phyloP scores from a whole-genome alignment of 1,140 invertebrate genomes.

The Spodoptera litura region DNA sequence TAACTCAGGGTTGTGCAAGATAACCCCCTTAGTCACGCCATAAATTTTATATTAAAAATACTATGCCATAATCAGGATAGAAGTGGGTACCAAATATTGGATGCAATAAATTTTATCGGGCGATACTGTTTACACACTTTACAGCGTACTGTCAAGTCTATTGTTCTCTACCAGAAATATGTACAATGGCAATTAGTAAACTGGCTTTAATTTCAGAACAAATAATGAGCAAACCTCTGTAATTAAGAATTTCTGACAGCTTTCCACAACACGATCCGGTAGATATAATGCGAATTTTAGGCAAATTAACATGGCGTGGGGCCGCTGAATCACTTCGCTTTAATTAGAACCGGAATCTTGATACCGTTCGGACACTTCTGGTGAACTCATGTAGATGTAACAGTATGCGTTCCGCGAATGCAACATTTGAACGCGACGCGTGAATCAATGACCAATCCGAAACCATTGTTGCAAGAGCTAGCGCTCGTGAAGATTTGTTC shows the following conservation, averaged over 20 bases:
- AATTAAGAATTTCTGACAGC: constrained; percentile 54
- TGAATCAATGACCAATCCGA: constrained; percentile 52
- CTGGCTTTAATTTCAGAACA: constrained; percentile 36
- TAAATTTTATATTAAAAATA: constrained; percentile 58
- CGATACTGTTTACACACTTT: constrained; percentile 18
- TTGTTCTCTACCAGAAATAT: constrained; percentile 34
- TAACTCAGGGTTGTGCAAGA: constrained; percentile 58
- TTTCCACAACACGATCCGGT: constrained; percentile 56
- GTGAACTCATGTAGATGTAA: constrained; percentile 63
- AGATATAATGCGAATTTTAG: constrained; percentile 69
- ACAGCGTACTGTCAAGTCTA: constrained; percentile 10
- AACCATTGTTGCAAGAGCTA: constrained; percentile 39
- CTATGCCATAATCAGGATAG: constrained; percentile 22
- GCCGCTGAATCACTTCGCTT: constrained; percentile 74
- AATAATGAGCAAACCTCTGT: constrained; percentile 43
- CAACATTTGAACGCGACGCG: constrained; percentile 61
- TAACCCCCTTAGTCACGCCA: constrained; percentile 56
- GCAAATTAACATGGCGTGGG: constrained; percentile 65
- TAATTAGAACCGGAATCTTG: constrained; percentile 78
- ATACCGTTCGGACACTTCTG: constrained; percentile 70
- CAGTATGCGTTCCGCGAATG: constrained; percentile 73
- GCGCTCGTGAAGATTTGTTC: constrained; percentile 28
- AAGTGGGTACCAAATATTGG: neutral
- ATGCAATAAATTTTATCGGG: constrained; percentile 41
- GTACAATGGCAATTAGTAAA: constrained; percentile 25